These are phyloP conservation scores for Drosophila suzukii DNA, from an alignment of 1,140 invertebrate species.

Conservation along the genomic window DNA sequence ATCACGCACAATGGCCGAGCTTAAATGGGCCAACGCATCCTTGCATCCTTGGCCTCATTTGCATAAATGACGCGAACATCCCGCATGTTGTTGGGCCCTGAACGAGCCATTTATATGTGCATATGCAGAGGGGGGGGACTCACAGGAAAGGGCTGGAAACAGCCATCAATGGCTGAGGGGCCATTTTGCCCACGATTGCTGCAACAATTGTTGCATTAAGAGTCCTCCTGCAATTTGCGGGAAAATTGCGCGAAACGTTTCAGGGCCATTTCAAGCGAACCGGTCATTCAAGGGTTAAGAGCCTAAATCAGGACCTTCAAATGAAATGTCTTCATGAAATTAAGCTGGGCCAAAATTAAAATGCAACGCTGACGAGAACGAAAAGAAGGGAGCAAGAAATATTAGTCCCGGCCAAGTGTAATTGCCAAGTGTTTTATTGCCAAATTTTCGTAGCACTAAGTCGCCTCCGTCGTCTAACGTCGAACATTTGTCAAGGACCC, in stretches of 20 bases:
- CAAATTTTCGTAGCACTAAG: constrained; percentile 73
- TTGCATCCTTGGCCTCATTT: constrained; percentile 81
- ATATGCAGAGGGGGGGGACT: constrained; percentile 20
- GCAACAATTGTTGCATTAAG: constrained; percentile 62
- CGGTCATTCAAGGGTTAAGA: constrained; percentile 3
- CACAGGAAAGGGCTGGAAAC: constrained; percentile 9
- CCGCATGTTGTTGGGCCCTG: constrained; percentile 46
- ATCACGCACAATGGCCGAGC: constrained; percentile 66
- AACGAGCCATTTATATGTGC: constrained; percentile 55
- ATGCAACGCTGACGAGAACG: constrained; percentile 61
- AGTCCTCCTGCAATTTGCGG: constrained; percentile 47
- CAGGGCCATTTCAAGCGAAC: constrained; percentile 5
- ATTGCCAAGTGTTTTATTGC: constrained; percentile 82
- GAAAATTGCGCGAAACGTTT: constrained; percentile 18
- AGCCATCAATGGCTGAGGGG: constrained; percentile 30
- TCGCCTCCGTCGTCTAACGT: constrained; percentile 72
- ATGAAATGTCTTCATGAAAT: constrained; percentile 77
- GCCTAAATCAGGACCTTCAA: constrained; percentile 59
- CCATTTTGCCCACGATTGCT: constrained; percentile 36
- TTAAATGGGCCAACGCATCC: constrained; percentile 74
- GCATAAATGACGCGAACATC: constrained; percentile 73
- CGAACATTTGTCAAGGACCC: constrained; percentile 76
- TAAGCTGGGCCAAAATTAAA: constrained; percentile 72
- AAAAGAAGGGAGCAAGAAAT: constrained; percentile 32
- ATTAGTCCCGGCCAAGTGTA: constrained; percentile 43